Evolutionary conservation across 2,888 invertebrate species (phyloP), one percentile per base, ranked within the genome.

Genomic region (Pristionchus fissidentatus): DNA sequence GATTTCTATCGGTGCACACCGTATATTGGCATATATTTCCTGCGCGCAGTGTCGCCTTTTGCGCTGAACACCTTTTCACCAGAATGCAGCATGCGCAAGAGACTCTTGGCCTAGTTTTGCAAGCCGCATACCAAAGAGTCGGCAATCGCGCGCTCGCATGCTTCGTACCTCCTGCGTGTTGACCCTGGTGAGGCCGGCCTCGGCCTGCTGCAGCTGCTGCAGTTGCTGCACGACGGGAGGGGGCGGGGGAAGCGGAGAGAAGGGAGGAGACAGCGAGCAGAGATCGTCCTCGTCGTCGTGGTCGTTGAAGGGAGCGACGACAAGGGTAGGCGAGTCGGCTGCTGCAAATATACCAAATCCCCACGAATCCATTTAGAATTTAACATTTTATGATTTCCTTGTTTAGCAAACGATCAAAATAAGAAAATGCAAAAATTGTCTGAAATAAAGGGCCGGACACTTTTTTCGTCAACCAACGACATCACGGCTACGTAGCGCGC

Each of bases 221-320:
- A 46, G 66, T 29, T 19, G 35, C 75, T n/a, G 43, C 41, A 1
- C n/a, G 35, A 46, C 32, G 49, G 22, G 75, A 49, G 13, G 49
- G 49, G n/a, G 75, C 49, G 29, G 32, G 75, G 29, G 75, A 49
- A 0, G 75, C 29, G 49, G 75, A 13, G 75, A 77, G 35, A 49
- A 41, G 32, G 35, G 35, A 32, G 66, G 29, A 13, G 43, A 46
- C 3, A 43, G 26, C 26, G 73, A 46, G 46, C 29, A 41, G 70
- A 70, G n/a, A 7, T 43, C 60, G 32, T 13, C 60, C 19, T 29
- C 41, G 41, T 8, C 22, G 26, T 8, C 70, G 3, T 43, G 41
- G 41, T 70, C n/a, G 70, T 43, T 35, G 75, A 43, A 22, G 41
- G 10, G 70, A 43, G 43, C 15, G 8, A 22, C 38, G 19, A 46